A percentile compares a stretch with the other conserved stretches of the same genome.
phyloP scores from a whole-genome alignment of 2,797 vertebrate species.

The Eospalax fontanierii region DNA sequence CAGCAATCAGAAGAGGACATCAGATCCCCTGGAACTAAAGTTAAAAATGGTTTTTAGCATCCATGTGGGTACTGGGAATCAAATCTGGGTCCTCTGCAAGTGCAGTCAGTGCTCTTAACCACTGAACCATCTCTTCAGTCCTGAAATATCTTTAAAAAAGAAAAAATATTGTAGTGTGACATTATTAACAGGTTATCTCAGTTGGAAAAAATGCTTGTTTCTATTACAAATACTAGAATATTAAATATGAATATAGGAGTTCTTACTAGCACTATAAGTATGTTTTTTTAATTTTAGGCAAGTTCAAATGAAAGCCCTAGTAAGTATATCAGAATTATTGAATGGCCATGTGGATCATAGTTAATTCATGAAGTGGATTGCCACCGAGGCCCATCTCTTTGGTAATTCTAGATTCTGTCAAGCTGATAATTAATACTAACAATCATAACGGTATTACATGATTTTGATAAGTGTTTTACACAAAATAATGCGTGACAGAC shows the following conservation, averaged over 20 bases:
- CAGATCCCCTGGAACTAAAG: too few species aligned
- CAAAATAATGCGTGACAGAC: neutral
- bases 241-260: neutral
- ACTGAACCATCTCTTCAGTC: too few species aligned
- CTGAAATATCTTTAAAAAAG: neutral
- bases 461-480: neutral
- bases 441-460: neutral
- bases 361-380: too few species aligned
- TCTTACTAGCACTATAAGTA: neutral
- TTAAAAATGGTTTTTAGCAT: too few species aligned
- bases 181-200: neutral
- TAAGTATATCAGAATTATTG: neutral
- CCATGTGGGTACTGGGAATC: too few species aligned
- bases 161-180: neutral
- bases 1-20: too few species aligned
- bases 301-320: constrained; percentile 17
- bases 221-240: neutral
- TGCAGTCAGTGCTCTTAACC: too few species aligned
- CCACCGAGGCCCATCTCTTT: neutral
- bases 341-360: neutral
- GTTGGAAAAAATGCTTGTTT: neutral
- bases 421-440: neutral
- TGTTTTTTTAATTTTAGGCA: neutral
- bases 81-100: too few species aligned
- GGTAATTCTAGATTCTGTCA: neutral